phyloP scores from a whole-genome alignment of 2,113 vertebrate species.

The Rhinichthys klamathensis region DNA sequence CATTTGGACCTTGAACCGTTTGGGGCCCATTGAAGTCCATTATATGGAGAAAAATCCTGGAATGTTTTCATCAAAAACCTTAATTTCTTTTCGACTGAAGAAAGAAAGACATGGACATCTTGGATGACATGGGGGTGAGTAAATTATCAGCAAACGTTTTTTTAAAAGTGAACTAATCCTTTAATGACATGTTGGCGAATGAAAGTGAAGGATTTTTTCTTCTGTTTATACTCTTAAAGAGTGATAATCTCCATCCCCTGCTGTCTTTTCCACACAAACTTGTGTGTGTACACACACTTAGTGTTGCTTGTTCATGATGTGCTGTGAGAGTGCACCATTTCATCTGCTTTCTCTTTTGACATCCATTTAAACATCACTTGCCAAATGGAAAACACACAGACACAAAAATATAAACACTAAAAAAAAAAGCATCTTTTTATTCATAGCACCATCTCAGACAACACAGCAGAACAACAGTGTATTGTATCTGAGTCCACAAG shows the following conservation, averaged over 20 bases:
- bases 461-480: slow-evolving; percentile 5
- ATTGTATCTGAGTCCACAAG: neutral
- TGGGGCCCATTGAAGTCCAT: no score
- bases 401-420: slow-evolving; percentile 21
- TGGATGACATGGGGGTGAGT: no score
- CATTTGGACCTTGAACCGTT: no score
- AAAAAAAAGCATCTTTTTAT: slow-evolving; percentile 11
- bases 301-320: neutral
- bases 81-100: no score
- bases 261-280: slow-evolving; percentile 31
- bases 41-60: no score
- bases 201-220: slow-evolving; percentile 2
- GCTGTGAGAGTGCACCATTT: slow-evolving; percentile 28
- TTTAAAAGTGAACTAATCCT: no score
- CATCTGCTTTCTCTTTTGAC: slow-evolving; percentile 36
- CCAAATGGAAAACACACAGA: slow-evolving; percentile 32
- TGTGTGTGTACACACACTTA: slow-evolving; percentile 14
- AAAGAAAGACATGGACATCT: no score
- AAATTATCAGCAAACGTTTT: no score
- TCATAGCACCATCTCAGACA: slow-evolving; percentile 18
- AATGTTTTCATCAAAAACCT: no score
- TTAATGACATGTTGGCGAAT: slow-evolving; percentile 12
- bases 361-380: slow-evolving; percentile 41
- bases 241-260: slow-evolving; percentile 36
- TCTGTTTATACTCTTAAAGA: neutral